Conservation (phyloP, 2,797 vertebrate genomes). For the Falco biarmicus region DNA sequence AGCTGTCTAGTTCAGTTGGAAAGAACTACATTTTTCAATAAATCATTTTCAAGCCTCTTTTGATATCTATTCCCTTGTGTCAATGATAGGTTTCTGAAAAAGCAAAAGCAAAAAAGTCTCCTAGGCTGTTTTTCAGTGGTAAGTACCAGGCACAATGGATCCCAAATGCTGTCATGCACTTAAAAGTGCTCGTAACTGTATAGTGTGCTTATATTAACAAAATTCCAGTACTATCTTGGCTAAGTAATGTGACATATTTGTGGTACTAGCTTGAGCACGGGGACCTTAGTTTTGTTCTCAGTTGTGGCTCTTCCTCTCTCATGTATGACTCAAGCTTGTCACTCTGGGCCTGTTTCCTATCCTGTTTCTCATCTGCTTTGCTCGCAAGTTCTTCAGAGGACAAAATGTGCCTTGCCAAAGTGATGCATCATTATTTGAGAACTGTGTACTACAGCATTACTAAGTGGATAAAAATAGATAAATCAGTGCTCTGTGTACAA, state of each 20-base stretch:
- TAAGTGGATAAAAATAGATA: background rate
- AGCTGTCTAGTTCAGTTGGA: constrained; percentile 41
- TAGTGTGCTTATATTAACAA: background rate
- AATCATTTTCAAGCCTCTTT: constrained; percentile 62
- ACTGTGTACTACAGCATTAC: background rate
- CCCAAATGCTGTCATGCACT: background rate
- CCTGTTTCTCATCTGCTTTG: background rate
- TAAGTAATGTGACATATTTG: background rate
- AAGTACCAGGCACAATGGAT: background rate
- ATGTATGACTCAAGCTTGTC: too few relatives aligned
- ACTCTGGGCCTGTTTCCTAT: background rate
- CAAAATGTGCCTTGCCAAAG: background rate
- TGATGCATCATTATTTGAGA: background rate
- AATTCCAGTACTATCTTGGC: background rate
- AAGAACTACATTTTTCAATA: constrained; percentile 62
- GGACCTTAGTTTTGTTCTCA: background rate
- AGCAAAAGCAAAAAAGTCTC: constrained; percentile 39
- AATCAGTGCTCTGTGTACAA: background rate
- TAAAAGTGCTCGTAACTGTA: background rate
- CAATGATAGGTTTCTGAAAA: constrained; percentile 32
- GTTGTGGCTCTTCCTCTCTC: background rate
- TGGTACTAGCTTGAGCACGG: background rate
- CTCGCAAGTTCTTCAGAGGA: background rate
- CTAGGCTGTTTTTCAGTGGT: background rate
- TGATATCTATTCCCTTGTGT: constrained; percentile 49